Conservation (phyloP, 2,888 invertebrate species). For the Diloba caeruleocephala region DNA sequence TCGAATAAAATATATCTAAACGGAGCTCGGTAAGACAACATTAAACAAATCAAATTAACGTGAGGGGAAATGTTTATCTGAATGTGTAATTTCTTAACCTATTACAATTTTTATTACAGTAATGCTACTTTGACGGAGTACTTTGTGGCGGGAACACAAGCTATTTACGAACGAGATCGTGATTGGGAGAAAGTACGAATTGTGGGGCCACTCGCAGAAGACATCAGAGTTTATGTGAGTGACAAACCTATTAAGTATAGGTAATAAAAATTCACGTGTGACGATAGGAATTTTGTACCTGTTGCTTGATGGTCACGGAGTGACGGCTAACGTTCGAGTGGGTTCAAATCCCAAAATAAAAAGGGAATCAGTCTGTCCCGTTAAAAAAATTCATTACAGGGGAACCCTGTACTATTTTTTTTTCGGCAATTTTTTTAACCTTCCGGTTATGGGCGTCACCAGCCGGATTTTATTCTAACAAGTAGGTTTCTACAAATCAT, state of each 20-base stretch:
- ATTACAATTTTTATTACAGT: constrained; percentile 74
- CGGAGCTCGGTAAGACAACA: constrained; percentile 91
- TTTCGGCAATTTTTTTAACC: no score
- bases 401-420: no score
- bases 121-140: constrained; percentile 93
- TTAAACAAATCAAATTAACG: constrained; percentile 4
- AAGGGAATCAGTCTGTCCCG: no score
- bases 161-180: constrained; percentile 93
- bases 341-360: no score
- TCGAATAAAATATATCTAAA: constrained; percentile 93
- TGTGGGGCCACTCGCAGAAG: constrained; percentile 94
- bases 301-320: no score
- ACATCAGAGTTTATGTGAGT: constrained; percentile 94
- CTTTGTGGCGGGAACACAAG: constrained; percentile 93
- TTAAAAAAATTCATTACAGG: no score
- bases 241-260: no score
- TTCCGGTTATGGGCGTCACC: no score
- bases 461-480: no score
- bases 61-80: neutral
- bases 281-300: neutral
- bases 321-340: no score
- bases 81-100: constrained; percentile 5
- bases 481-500: no score
- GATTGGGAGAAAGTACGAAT: constrained; percentile 95
- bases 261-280: constrained; percentile 1